Conservation (phyloP, 2,888 invertebrate genomes). For the Mesorhabditis belari region DNA sequence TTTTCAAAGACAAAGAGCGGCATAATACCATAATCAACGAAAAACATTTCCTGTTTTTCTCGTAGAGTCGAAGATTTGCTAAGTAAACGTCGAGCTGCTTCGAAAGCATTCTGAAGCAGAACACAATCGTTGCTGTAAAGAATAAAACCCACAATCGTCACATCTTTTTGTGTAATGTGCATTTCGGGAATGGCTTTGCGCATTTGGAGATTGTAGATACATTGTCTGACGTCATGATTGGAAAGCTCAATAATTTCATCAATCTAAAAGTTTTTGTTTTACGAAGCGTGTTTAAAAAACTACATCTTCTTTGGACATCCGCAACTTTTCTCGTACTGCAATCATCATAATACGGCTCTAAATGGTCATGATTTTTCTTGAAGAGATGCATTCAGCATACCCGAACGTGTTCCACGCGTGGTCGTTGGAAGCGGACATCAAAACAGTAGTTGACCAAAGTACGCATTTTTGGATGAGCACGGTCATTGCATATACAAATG, state of each 20-base stretch:
- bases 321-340: constrained; percentile 81
- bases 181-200: constrained; percentile 64
- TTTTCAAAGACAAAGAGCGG: constrained; percentile 97
- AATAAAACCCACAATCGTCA: constrained; percentile 66
- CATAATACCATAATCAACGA: constrained; percentile 90
- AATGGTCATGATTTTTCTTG: constrained; percentile 11
- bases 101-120: constrained; percentile 46
- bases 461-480: constrained; percentile 69
- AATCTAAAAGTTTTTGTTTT: constrained; percentile 61
- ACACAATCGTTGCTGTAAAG: not conserved
- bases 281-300: constrained; percentile 54
- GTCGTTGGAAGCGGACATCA: constrained; percentile 77
- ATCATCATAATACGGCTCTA: constrained; percentile 83
- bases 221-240: constrained; percentile 76
- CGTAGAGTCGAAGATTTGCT: constrained; percentile 60
- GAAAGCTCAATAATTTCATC: constrained; percentile 69
- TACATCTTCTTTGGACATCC: constrained; percentile 67
- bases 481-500: constrained; percentile 96
- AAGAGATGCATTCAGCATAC: constrained; percentile 57
- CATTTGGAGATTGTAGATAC: constrained; percentile 73
- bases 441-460: constrained; percentile 86
- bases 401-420: constrained; percentile 81
- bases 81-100: constrained; percentile 62
- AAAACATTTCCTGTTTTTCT: constrained; percentile 71
- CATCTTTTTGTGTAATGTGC: constrained; percentile 69